Evolutionary conservation across 2,888 invertebrate species (phyloP), one percentile per base, ranked within the genome.

Genomic region (Tineola bisselliella): DNA sequence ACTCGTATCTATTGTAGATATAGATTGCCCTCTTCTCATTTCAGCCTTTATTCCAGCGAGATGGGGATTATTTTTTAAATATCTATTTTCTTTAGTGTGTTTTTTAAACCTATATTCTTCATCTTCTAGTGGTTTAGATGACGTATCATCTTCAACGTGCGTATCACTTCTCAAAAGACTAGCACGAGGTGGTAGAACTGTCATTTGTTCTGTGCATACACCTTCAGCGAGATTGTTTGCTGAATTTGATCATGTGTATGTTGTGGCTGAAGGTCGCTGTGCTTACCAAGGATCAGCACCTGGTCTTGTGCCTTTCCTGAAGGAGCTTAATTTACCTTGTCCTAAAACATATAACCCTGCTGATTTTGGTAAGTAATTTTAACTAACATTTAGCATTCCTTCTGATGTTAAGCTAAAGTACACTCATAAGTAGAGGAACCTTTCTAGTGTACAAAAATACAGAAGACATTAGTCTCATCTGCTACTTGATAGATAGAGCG

Each of bases 161-260:
- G 90, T 98, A 15, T 89, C 92, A 0, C 84, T 98, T 15, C 84
- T 98, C n/a, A 94, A 94, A 73, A 89, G 91, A 25, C 89, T 98
- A 59, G 96, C 97, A 0, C 88, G 92, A 62, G 92, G 92, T 0
- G 98, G 98, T 0, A 88, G 98, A 31, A 98, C 97, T 0, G 93
- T 98, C 6, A 90, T 98, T 62, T 98, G 97, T 72, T 97, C 97
- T 0, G 91, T 98, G 60, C 98, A 98, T 80, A 97, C 98, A n/a
- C 98, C 98, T 0, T 97, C 96, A 64, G 97, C 98, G 0, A 92
- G 93, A 66, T 88, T 97, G 59, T 98, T 98, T 77, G 91, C 94
- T 12, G 93, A 94, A 87, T 96, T 98, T 75, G 96, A 95, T 79
- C 93, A 97, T 73, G 91, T 97, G 1, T 98, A 97, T 72, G 91